Base-by-base conservation (phyloP, 2,113 vertebrate genomes). In the Apodemus sylvaticus region DNA sequence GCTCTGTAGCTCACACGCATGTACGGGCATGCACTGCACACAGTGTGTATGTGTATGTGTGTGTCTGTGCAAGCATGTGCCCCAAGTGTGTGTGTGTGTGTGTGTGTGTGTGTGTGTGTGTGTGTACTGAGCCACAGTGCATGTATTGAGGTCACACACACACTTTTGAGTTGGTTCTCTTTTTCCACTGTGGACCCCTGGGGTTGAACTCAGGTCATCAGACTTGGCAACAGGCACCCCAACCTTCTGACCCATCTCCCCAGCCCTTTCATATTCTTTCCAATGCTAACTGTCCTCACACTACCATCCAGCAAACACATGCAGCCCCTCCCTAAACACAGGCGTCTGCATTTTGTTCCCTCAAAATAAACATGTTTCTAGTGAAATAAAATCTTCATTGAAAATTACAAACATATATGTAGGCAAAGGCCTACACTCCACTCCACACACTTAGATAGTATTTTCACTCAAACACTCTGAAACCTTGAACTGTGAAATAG, bases 301-400 rank as follows among this genome's bases (percentile, higher is more conserved):
- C 26, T 62, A 48, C 4, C 14, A 29, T 66, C 70, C 74, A 91
- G 53, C 10, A 94, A 86, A 83, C 39, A 86, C 19, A 36, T 55
- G 29, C 1, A 86, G 51, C 14, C n/a, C 53, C 55, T 7, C 51
- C 17, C 74, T 66, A 86, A 62, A 24, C 81, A 76, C 36, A 16
- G 9, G 73, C 29, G 34, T 31, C 55, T 89, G 13, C 36, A 55
- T 86, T 82, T 95, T 71, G 48, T 79, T 93, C 20, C 39, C 77
- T 34, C 42, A 7, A 95, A 93, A 86, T 70, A 91, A 62, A 86
- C 64, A 91, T 55, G 95, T 85, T 86, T 90, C 78, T 79, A 83
- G 34, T 89, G 34, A 86, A 86, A 42, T 22, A 73, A 92, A 8
- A 2, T 62, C 79, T 73, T 87, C 90, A 66, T 42, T 39, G 4